Conservation (phyloP, 1,140 invertebrate genomes). For the Aethina tumida region DNA sequence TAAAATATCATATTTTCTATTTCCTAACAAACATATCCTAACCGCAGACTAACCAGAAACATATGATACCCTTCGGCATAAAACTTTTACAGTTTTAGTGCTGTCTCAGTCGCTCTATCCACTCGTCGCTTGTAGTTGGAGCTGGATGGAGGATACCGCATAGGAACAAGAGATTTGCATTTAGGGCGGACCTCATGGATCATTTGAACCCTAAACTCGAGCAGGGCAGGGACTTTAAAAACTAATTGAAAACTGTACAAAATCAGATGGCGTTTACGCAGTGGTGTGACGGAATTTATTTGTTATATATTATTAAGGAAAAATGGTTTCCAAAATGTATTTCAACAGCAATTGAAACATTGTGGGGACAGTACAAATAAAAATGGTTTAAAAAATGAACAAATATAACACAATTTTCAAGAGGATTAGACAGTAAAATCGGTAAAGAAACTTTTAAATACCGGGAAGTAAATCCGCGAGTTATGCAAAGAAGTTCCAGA, state of each 20-base stretch:
- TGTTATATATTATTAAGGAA: no score
- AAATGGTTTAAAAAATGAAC: no score
- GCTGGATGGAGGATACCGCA: not conserved
- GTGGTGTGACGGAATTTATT: not conserved
- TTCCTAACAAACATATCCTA: slow-evolving; percentile 17
- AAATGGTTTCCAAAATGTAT: no score
- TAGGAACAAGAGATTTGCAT: slow-evolving; percentile 9
- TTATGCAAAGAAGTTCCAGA: no score
- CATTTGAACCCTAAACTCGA: slow-evolving; percentile 16
- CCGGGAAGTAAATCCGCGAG: no score
- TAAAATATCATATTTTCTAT: slow-evolving; percentile 22
- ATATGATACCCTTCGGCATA: slow-evolving; percentile 18
- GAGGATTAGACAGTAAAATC: no score
- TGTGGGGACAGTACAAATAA: no score
- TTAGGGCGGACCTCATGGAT: slow-evolving; percentile 17
- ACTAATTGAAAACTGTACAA: no score
- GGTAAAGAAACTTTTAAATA: no score
- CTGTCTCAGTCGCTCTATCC: slow-evolving; percentile 1
- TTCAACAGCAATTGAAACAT: no score
- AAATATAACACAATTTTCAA: no score
- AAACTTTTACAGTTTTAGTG: slow-evolving; percentile 2
- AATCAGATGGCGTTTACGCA: slow-evolving; percentile 8
- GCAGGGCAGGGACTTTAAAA: no score
- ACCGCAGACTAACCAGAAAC: slow-evolving; percentile 24
- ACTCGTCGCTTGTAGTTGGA: slow-evolving; percentile 2